Percentiles rank a stretch among this genome's conserved stretches.
phyloP scores from a whole-genome alignment of 1,140 invertebrate genomes.

The Micrasema minimum region DNA sequence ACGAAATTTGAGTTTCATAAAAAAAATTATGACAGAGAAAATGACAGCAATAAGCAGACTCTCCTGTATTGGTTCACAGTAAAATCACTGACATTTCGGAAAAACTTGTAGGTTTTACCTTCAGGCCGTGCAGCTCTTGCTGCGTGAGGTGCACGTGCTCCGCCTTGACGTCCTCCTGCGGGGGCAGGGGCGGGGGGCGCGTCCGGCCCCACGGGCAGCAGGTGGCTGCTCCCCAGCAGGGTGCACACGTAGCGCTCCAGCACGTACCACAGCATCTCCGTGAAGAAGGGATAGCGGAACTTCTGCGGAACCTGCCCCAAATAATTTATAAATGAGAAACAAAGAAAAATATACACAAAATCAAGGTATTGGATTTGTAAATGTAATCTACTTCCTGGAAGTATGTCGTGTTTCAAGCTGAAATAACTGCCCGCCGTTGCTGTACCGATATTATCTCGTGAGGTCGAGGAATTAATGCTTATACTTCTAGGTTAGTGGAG shows the following conservation, averaged over 20 bases:
- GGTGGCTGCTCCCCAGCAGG: constrained; percentile 84
- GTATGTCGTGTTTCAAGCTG: too few relatives aligned
- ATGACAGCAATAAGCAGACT: too few relatives aligned
- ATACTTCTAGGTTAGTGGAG: too few relatives aligned
- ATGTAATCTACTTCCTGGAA: too few relatives aligned
- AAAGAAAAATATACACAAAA: neutral
- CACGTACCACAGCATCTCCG: constrained; percentile 98
- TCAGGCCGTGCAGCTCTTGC: constrained; percentile 88
- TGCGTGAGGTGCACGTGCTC: constrained; percentile 81
- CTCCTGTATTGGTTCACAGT: too few relatives aligned
- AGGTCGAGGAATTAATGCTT: too few relatives aligned
- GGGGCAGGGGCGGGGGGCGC: constrained; percentile 55
- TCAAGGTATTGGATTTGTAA: constrained; percentile 1
- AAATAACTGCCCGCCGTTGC: too few relatives aligned
- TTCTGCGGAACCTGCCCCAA: constrained; percentile 95
- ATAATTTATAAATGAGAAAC: neutral
- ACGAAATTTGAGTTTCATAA: too few relatives aligned
- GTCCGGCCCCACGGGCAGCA: constrained; percentile 69
- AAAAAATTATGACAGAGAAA: too few relatives aligned
- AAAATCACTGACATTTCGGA: too few relatives aligned
- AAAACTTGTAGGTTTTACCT: constrained; percentile 64
- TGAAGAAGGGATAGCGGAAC: constrained; percentile 97
- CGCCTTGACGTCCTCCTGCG: constrained; percentile 45
- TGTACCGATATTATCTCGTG: too few relatives aligned
- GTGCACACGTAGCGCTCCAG: constrained; percentile 92